These are phyloP conservation scores for Dinothrombium tinctorium DNA, from an alignment of 1,140 invertebrate genomes.

Conservation along the genomic window DNA sequence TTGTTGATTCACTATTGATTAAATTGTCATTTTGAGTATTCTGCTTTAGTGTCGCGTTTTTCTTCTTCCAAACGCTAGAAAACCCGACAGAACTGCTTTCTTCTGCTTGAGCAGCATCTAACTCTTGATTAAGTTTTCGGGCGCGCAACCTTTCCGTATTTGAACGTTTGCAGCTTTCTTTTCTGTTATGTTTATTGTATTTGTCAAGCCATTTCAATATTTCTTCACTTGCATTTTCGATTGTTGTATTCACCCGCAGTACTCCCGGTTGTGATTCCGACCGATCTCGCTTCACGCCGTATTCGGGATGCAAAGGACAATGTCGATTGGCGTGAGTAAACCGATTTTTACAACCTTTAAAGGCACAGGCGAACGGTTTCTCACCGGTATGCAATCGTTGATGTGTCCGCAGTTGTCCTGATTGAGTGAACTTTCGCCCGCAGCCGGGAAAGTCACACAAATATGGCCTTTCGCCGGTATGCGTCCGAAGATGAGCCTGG, in stretches of 20 bases:
- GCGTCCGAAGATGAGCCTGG: constrained; percentile 51
- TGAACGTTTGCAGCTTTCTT: constrained; percentile 29
- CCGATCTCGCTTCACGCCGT: constrained; percentile 17
- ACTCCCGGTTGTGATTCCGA: constrained; percentile 6
- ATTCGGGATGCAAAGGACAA: constrained; percentile 27
- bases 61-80: constrained; percentile 2
- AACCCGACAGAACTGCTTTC: not conserved
- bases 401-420: constrained; percentile 58
- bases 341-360: constrained; percentile 32
- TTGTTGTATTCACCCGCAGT: constrained; percentile 31
- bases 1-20: constrained; percentile 22
- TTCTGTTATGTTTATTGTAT: constrained; percentile 23
- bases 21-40: too few relatives aligned
- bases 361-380: constrained; percentile 49
- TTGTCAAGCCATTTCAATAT: constrained; percentile 1
- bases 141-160: constrained; percentile 15
- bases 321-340: constrained; percentile 61
- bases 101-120: constrained; percentile 1
- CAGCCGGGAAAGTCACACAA: constrained; percentile 51
- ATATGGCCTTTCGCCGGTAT: constrained; percentile 59
- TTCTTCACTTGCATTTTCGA: constrained; percentile 24
- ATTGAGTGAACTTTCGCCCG: constrained; percentile 49
- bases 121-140: constrained; percentile 16
- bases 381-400: constrained; percentile 55
- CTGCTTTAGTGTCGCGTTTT: constrained; percentile 1